A percentile compares a stretch with the other conserved stretches of the same genome.
Evolutionary conservation across 2,797 vertebrate species (phyloP).

Genomic region (Sebastes vulpes): DNA sequence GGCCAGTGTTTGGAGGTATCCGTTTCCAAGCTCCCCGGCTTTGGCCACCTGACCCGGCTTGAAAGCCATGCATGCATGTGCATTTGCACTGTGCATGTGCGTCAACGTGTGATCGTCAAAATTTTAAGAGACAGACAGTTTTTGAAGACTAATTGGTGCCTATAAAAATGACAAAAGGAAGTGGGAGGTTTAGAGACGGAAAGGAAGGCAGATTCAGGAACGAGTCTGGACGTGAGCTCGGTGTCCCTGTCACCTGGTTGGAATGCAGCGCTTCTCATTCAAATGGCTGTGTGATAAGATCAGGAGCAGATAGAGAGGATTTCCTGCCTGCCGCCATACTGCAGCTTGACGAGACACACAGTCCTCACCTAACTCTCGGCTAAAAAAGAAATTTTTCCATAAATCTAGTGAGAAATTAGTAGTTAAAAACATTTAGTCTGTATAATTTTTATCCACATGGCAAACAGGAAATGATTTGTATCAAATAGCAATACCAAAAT

Average conservation of each 20-base stretch:
- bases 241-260: slow-evolving; percentile 82
- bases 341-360: slow-evolving; percentile 21
- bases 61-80: slow-evolving; percentile 41
- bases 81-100: slow-evolving; percentile 13
- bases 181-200: slow-evolving; percentile 33
- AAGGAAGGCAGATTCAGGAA: slow-evolving; percentile 49
- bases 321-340: slow-evolving; percentile 64
- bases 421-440: not conserved
- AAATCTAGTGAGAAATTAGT: not conserved
- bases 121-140: slow-evolving; percentile 8
- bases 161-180: slow-evolving; percentile 48
- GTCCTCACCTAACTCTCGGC: slow-evolving; percentile 9
- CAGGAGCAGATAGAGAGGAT: slow-evolving; percentile 73
- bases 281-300: slow-evolving; percentile 75
- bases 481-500: not conserved
- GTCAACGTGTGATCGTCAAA: slow-evolving; percentile 24
- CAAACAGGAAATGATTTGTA: not conserved
- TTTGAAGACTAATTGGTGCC: slow-evolving; percentile 24
- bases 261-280: slow-evolving; percentile 75
- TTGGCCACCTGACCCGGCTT: slow-evolving; percentile 60
- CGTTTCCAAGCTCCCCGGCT: slow-evolving; percentile 55
- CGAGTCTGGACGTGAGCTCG: slow-evolving; percentile 69
- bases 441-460: not conserved
- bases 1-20: slow-evolving; percentile 62
- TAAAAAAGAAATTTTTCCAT: not conserved